These are phyloP conservation scores for Sapajus apella DNA, from an alignment of 2,113 vertebrate genomes.

Conservation along the genomic window DNA sequence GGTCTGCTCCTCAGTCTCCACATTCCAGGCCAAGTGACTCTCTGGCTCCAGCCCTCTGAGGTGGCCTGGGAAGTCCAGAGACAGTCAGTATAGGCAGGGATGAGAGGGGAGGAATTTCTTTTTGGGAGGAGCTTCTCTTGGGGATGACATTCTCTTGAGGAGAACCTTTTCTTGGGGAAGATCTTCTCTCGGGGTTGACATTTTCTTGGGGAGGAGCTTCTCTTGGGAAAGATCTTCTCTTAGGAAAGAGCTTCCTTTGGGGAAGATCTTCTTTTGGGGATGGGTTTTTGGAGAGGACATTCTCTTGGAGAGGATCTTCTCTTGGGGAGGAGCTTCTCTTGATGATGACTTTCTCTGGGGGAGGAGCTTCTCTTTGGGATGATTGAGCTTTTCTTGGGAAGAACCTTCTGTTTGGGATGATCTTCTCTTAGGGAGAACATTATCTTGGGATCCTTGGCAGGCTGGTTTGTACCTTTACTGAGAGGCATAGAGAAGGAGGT, in stretches of 20 bases:
- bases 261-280: too few species aligned
- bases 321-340: too few species aligned
- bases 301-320: too few species aligned
- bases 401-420: background rate
- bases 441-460: background rate
- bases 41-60: background rate
- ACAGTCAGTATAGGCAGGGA: accelerated
- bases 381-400: background rate
- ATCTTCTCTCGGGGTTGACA: too few species aligned
- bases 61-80: background rate
- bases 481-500: background rate
- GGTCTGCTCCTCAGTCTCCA: background rate
- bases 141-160: too few species aligned
- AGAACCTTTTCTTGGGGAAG: accelerated
- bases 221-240: too few species aligned
- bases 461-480: background rate
- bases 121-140: too few species aligned
- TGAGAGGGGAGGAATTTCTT: background rate
- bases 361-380: too few species aligned
- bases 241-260: too few species aligned
- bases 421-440: background rate
- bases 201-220: too few species aligned
- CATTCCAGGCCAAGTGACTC: background rate
- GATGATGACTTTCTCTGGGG: background rate
- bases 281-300: too few species aligned